These are phyloP conservation scores for Orchesellides sinensis DNA, from an alignment of 2,888 invertebrate genomes.

Conservation along the genomic window DNA sequence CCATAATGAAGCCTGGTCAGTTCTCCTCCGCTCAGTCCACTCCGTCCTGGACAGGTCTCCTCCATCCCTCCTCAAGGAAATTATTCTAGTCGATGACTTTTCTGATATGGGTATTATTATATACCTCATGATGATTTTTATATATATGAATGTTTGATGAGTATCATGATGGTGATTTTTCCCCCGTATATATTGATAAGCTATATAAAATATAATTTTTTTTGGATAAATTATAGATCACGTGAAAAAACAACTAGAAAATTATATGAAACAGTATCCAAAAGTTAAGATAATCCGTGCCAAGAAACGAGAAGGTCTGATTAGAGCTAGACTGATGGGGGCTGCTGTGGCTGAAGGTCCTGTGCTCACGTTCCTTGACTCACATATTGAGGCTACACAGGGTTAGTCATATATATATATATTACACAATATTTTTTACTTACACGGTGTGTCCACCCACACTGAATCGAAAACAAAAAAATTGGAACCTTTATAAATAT, in stretches of 20 bases:
- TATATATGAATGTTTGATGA: too few species aligned
- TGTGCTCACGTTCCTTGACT: slow-evolving; percentile 93
- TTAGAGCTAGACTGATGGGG: slow-evolving; percentile 89
- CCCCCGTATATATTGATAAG: too few species aligned
- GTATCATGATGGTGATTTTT: too few species aligned
- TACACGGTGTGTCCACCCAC: too few species aligned
- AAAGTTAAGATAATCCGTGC: slow-evolving; percentile 79
- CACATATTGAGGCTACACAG: slow-evolving; percentile 93
- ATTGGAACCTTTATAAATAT: too few species aligned
- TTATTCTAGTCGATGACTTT: slow-evolving; percentile 94
- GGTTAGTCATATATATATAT: too few species aligned
- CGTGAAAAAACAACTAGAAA: slow-evolving; percentile 81
- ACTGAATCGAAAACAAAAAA: too few species aligned
- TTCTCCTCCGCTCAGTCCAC: slow-evolving; percentile 91
- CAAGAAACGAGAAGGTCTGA: slow-evolving; percentile 84
- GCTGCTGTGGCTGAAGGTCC: slow-evolving; percentile 85
- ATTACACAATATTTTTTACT: too few species aligned
- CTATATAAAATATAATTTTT: too few species aligned
- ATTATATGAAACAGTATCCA: slow-evolving; percentile 80
- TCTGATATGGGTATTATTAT: slow-evolving; percentile 82
- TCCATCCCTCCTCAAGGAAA: slow-evolving; percentile 85
- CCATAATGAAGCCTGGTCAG: slow-evolving; percentile 99
- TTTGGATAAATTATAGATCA: slow-evolving; percentile 77
- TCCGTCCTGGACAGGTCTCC: slow-evolving; percentile 96
- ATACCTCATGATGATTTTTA: neutral